These are phyloP conservation scores for Diacarnus erythraeanus DNA, from an alignment of 37 sponge, comb jelly and placozoan genomes.

Conservation along the genomic window DNA sequence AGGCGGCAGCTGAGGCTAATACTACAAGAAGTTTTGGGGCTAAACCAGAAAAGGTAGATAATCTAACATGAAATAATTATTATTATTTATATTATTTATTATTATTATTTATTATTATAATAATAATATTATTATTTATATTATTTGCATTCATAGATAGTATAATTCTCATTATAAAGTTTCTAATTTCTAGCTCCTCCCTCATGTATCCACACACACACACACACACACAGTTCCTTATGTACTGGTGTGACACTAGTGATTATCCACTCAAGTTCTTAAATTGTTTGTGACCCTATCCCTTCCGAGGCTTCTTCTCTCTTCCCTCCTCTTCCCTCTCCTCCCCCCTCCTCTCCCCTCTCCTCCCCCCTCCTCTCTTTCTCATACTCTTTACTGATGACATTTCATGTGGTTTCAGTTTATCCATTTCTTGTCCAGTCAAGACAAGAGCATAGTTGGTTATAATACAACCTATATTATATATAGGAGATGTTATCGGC, in stretches of 20 bases:
- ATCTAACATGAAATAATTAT: background rate
- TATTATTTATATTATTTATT: background rate
- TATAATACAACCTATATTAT: background rate
- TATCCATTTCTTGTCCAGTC: no score
- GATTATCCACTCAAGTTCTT: no score
- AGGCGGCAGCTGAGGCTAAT: slow-evolving; percentile 11
- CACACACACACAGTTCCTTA: background rate
- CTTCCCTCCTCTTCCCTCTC: no score
- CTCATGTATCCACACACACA: background rate
- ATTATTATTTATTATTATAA: background rate
- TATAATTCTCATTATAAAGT: no score
- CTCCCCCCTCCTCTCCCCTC: background rate
- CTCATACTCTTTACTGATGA: no score
- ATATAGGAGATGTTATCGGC: background rate
- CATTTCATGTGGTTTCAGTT: no score
- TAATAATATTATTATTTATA: background rate
- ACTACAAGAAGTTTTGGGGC: slow-evolving; percentile 22
- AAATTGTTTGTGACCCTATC: no score
- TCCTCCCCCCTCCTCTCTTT: background rate
- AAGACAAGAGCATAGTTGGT: background rate
- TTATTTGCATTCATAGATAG: background rate
- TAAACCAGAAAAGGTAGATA: slow-evolving; percentile 20
- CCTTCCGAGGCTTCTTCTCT: no score
- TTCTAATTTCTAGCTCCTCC: background rate
- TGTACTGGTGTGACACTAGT: no score